phyloP scores from a whole-genome alignment of 23 tunicate species.

The Styela clava region DNA sequence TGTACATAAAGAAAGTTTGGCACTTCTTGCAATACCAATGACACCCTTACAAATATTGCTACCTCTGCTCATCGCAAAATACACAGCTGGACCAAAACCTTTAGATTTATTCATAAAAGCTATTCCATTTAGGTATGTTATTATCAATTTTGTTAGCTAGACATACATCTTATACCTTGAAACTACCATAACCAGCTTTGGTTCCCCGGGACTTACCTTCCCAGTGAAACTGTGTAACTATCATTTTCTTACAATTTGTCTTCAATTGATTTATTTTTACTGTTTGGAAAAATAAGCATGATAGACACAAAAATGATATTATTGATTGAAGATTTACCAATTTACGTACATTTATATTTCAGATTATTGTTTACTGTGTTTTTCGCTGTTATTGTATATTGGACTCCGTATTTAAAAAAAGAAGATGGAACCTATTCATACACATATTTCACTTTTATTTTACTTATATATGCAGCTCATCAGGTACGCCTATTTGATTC shows the following conservation, averaged over 20 bases:
- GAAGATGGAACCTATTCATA: conserved; percentile 68
- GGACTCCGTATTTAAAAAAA: conserved; percentile 59
- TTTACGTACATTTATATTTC: conserved; percentile 3
- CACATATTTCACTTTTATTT: conserved; percentile 48
- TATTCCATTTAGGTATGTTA: conserved; percentile 48
- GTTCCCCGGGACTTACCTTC: too few relatives aligned
- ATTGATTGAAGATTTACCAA: too few relatives aligned
- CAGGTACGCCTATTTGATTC: conserved; percentile 37
- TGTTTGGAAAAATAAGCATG: too few relatives aligned
- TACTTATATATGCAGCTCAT: conserved; percentile 62
- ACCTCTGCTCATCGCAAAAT: conserved; percentile 70
- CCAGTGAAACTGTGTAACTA: too few relatives aligned
- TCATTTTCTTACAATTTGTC: neutral
- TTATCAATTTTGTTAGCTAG: neutral
- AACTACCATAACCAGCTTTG: neutral
- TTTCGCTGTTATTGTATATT: conserved; percentile 47
- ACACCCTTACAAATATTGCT: conserved; percentile 81
- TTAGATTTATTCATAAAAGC: conserved; percentile 71
- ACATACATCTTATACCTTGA: neutral
- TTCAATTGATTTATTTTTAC: neutral
- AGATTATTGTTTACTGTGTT: conserved; percentile 52
- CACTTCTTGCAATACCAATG: conserved; percentile 84
- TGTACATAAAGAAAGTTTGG: conserved; percentile 78
- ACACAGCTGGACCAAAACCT: conserved; percentile 84
- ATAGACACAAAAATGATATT: too few relatives aligned